Conservation (phyloP, 1,140 invertebrate species). For the Drosophila sulfurigaster region DNA sequence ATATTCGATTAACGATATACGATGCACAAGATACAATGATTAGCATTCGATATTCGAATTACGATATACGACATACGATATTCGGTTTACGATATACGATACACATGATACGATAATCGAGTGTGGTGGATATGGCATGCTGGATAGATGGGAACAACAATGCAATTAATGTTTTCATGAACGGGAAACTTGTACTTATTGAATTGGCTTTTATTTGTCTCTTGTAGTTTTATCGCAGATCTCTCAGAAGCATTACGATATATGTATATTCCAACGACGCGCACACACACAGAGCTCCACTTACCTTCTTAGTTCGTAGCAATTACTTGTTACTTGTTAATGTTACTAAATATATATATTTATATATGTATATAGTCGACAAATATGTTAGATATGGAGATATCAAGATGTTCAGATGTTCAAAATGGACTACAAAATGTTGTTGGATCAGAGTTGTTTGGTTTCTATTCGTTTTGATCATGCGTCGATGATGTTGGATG, state of each 20-base stretch:
- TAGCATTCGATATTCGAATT: not conserved
- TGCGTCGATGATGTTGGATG: constrained; percentile 10
- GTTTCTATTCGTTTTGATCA: constrained; percentile 3
- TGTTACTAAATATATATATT: too few species aligned
- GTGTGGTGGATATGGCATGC: not conserved
- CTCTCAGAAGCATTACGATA: not conserved
- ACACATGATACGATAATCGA: not conserved
- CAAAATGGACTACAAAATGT: constrained; percentile 5
- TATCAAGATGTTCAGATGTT: not conserved
- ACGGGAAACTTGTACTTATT: constrained; percentile 10
- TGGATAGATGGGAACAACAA: not conserved
- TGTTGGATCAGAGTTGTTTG: not conserved
- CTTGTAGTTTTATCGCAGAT: not conserved
- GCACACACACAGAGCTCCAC: constrained; percentile 1
- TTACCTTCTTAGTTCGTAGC: not conserved
- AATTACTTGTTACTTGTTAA: not conserved
- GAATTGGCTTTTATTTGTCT: not conserved
- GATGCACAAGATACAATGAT: not conserved
- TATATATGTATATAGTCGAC: too few species aligned
- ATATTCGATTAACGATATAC: constrained; percentile 7
- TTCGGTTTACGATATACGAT: not conserved
- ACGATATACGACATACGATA: not conserved
- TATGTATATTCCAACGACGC: not conserved
- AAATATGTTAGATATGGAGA: not conserved
- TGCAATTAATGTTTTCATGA: not conserved